Base-by-base conservation (phyloP, 2,113 vertebrate genomes). In the Taurulus bubalis region DNA sequence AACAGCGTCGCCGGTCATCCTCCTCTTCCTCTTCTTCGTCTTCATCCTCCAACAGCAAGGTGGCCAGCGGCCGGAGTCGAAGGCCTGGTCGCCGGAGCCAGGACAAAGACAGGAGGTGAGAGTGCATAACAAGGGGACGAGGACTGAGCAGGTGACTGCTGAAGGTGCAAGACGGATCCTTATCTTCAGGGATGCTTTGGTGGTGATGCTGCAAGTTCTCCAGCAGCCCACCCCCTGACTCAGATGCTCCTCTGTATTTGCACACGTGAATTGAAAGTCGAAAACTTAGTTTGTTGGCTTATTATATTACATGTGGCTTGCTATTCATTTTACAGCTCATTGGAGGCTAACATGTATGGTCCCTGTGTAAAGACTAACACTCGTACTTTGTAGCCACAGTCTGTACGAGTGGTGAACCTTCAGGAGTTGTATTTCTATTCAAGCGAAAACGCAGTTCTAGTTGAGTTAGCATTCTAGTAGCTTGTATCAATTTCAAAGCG, bases 21-120 rank as follows among this genome's bases (percentile, higher is more conserved):
- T 94, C 94, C 0, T 98, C 97, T 0, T 97, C 98, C 0, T 97
- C 97, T 0, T 97, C 97, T 1, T 98, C 97, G 0, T 97, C 97
- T 28, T 97, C 96, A 60, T 98, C 97, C 65, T 97, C 97, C 0
- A 96, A 90, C 38, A 97, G 96, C 85, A 94, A 96, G 59, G 93
- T 93, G 0, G 95, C 95, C 49, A 94, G 94, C 89, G 95, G 93
- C 87, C 95, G 95, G 12, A 98, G 94, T 9, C 97, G 96, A 42
- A 97, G 96, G 42, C 93, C 96, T 2, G 95, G 93, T 2, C 95
- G 96, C 60, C 95, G 95, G 40, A 97, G 96, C 32, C 95, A 95
- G 87, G 96, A 96, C 32, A 96, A 95, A 22, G 91, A 90, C 38
- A 88, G 69, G 53, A 90, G 89, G 88, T 90, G 65, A 87, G 90